A percentile compares a stretch with the other conserved stretches of the same genome.
Conservation (phyloP, 2,797 vertebrate species). For the Poeciliopsis infans region DNA sequence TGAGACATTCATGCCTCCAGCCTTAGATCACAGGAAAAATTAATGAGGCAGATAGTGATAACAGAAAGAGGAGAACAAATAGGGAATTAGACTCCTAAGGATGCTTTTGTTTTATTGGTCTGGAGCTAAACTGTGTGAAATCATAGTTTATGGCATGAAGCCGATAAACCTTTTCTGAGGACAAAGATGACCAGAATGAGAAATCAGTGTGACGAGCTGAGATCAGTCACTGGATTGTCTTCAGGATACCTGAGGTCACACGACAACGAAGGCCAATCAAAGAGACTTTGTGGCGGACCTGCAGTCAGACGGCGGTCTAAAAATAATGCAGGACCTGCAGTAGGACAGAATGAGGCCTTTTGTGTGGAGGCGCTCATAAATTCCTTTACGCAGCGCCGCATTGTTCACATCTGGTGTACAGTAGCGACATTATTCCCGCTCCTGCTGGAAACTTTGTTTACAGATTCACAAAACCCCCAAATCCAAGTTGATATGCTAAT, state of each 20-base stretch:
- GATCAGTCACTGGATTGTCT: neutral
- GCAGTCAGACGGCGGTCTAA: slow-evolving; percentile 39
- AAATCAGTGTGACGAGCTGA: neutral
- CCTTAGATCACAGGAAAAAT: neutral
- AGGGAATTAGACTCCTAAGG: neutral
- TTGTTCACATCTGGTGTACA: slow-evolving; percentile 57
- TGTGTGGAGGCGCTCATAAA: slow-evolving; percentile 72
- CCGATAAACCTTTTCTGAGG: neutral
- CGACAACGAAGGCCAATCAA: neutral
- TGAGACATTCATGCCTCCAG: neutral
- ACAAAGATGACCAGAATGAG: neutral
- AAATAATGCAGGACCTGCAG: slow-evolving; percentile 65
- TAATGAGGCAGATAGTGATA: neutral
- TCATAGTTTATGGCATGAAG: neutral
- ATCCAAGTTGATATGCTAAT: slow-evolving; percentile 59
- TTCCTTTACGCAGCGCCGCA: slow-evolving; percentile 65
- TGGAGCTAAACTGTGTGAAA: neutral
- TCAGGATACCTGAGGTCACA: slow-evolving; percentile 5
- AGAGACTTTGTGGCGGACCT: neutral
- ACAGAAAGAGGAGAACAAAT: neutral
- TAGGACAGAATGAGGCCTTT: slow-evolving; percentile 55
- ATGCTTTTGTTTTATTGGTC: neutral
- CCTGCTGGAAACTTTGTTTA: slow-evolving; percentile 59
- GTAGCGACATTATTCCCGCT: slow-evolving; percentile 67
- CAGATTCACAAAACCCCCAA: slow-evolving; percentile 40